Evolutionary conservation across 2,888 invertebrate genomes (phyloP).

Genomic region (Meteorus cinctellus): DNA sequence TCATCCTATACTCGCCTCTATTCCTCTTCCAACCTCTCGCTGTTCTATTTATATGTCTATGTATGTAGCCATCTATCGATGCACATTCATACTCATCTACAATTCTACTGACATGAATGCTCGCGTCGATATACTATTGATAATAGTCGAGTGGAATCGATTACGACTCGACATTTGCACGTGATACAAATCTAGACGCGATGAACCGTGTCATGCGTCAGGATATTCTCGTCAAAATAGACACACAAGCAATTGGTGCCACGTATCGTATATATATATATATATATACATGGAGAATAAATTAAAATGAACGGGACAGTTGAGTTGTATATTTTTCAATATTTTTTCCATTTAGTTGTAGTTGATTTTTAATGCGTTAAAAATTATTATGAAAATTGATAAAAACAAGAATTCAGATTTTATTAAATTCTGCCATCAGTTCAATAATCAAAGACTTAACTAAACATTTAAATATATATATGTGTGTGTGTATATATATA

Average conservation of each 20-base stretch:
- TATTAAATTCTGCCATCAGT: no score
- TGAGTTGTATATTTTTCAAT: not conserved
- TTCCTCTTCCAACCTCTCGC: not conserved
- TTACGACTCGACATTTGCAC: constrained; percentile 55
- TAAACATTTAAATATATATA: not conserved
- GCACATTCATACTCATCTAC: not conserved
- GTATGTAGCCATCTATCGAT: not conserved
- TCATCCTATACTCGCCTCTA: constrained; percentile 1
- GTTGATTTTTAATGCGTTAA: no score
- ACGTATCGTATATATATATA: constrained; percentile 58
- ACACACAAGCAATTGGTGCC: constrained; percentile 53
- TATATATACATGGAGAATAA: constrained; percentile 52
- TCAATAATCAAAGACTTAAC: no score
- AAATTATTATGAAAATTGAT: no score
- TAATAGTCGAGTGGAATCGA: constrained; percentile 57
- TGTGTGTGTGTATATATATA: not conserved
- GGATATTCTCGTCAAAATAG: constrained; percentile 18
- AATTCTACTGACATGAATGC: not conserved
- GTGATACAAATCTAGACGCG: constrained; percentile 24
- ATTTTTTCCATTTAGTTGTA: no score
- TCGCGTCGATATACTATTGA: constrained; percentile 12
- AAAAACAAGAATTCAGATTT: no score
- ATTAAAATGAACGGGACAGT: not conserved
- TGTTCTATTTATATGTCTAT: not conserved
- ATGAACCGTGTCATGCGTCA: constrained; percentile 20